A percentile compares a stretch with the other conserved stretches of the same genome.
Evolutionary conservation across 2,113 vertebrate genomes (phyloP).

Genomic region (Oriolus oriolus): DNA sequence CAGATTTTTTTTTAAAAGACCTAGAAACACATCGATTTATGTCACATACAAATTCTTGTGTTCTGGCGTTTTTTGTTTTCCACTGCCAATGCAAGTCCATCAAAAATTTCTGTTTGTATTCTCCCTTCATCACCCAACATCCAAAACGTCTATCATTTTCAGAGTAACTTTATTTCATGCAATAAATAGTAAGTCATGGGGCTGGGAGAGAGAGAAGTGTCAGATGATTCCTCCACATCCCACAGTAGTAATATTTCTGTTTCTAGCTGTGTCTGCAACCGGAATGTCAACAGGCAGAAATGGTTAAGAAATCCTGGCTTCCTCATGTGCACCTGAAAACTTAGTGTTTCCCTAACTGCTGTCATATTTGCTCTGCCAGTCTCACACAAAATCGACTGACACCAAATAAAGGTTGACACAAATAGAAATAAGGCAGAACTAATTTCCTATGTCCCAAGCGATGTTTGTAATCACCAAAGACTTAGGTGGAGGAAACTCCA

Average conservation of each 20-base stretch:
- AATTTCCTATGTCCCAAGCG: background rate
- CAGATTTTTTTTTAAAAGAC: background rate
- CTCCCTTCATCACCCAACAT: background rate
- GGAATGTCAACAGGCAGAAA: background rate
- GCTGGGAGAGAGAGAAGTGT: rapidly evolving
- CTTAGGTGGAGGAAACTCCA: background rate
- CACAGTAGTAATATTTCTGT: background rate
- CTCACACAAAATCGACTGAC: background rate
- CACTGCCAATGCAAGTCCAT: background rate
- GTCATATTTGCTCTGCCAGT: background rate
- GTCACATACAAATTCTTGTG: background rate
- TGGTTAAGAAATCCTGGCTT: background rate
- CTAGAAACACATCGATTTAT: background rate
- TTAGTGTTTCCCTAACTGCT: background rate
- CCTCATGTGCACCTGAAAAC: background rate
- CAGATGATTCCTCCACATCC: background rate
- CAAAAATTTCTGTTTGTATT: background rate
- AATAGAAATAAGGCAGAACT: background rate
- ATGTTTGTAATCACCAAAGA: background rate
- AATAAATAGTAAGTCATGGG: background rate
- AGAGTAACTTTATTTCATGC: background rate
- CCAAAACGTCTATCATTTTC: background rate
- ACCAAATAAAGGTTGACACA: background rate
- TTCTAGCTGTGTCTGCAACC: background rate
- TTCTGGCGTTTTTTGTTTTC: background rate